Percentiles rank a stretch among this genome's conserved stretches.
Conservation (phyloP, 2,113 vertebrate species). For the Suncus etruscus region DNA sequence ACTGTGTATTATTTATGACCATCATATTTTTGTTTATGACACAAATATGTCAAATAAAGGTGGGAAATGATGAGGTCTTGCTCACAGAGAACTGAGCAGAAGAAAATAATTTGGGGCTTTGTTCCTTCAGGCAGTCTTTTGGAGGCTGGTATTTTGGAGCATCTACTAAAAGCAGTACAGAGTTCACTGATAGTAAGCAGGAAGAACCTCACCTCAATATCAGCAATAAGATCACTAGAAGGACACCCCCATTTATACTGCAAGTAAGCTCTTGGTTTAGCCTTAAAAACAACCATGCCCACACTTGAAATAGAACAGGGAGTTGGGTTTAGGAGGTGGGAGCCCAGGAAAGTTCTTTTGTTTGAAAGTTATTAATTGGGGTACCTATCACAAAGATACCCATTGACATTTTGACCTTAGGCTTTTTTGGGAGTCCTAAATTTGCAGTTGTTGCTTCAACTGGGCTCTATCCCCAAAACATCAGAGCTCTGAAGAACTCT, state of each 20-base stretch:
- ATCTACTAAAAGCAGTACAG: no score
- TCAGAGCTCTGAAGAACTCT: constrained; percentile 19
- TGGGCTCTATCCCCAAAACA: constrained; percentile 52
- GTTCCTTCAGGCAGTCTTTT: constrained; percentile 24
- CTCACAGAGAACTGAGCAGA: not conserved
- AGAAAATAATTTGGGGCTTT: not conserved
- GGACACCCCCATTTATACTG: not conserved
- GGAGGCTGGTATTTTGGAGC: not conserved
- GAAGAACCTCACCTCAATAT: not conserved
- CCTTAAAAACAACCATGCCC: not conserved
- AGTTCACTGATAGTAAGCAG: constrained; percentile 7
- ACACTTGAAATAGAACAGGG: constrained; percentile 16
- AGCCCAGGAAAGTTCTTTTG: not conserved
- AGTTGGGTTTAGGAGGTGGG: not conserved
- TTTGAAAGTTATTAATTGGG: not conserved
- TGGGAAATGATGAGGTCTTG: not conserved
- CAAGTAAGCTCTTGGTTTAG: not conserved
- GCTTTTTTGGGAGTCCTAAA: not conserved
- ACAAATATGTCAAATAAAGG: not conserved
- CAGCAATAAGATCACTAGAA: not conserved
- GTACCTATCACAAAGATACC: constrained; percentile 42
- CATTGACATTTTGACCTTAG: constrained; percentile 66
- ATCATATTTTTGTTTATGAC: not conserved
- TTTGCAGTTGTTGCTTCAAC: constrained; percentile 57
- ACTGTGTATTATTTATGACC: not conserved